Base-by-base conservation (phyloP, 2,888 invertebrate species). In the Bombyx huttoni region DNA sequence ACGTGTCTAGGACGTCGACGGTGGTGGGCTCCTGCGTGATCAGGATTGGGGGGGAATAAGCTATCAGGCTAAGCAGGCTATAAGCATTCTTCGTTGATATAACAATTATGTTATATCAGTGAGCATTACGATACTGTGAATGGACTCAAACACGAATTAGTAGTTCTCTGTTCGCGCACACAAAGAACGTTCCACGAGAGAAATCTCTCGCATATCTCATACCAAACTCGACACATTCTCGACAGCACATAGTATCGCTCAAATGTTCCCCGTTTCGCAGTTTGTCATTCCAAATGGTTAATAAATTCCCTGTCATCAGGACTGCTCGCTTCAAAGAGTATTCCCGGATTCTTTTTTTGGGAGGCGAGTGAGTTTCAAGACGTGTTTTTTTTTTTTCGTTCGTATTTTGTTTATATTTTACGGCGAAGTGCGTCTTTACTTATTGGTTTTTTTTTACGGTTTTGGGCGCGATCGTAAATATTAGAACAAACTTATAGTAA, bases 261-360 rank as follows among this genome's bases (percentile, higher is more conserved):
- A 49, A 46, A 53, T 53, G 59, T 62, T 65, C 73, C 69, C 73
- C 65, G 69, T 72, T 71, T 66, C 74, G 80, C 82, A 79, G 79
- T 86, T 79, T 75, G 75, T 87, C 86, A 85, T 79, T 67, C 70
- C 62, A 77, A 82, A 81, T 80, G 84, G 82, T 75, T 85, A 75
- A 87, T 87, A 87, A 87, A 87, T 87, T 78, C 78, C 68, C 81
- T 80, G 86, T 87, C 86, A 81, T 76, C 83, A 78, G 73, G 58
- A 62, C 68, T 67, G 69, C 63, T 58, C 72, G 68, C 64, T 67
- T 63, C 71, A 64, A 71, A 57, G 63, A 71, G 81, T 86, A 86
- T 86, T 86, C 72, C 78, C 70, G 65, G 67, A 48, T 47, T 53
- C 56, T 60, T 67, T 70, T 63, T 70, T 68, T 63, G 56, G 34